Evolutionary conservation across 1,140 invertebrate species (phyloP).

Genomic region (Aphis craccivora): DNA sequence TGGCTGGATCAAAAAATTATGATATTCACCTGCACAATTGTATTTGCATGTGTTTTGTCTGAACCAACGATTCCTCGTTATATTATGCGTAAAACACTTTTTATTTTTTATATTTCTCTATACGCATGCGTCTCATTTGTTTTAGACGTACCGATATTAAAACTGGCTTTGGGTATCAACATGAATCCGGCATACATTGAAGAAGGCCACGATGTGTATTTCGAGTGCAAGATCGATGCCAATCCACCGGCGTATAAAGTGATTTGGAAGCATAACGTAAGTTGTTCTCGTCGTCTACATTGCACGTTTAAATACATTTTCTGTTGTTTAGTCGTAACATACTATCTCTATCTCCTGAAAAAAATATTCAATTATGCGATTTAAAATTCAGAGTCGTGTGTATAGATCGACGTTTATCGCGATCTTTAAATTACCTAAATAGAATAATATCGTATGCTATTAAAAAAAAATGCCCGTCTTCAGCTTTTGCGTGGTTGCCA

Average conservation of each 20-base stretch:
- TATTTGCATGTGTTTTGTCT: background rate
- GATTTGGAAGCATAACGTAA: constrained; percentile 91
- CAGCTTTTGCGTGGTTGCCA: background rate
- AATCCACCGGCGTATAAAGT: constrained; percentile 88
- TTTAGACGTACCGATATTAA: constrained; percentile 78
- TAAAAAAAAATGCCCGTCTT: background rate
- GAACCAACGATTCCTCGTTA: background rate
- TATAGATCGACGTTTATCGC: background rate
- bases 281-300: constrained; percentile 63
- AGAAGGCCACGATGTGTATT: constrained; percentile 89
- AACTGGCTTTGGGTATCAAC: constrained; percentile 79
- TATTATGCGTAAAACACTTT: background rate
- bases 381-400: background rate
- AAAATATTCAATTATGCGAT: background rate
- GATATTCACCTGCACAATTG: background rate
- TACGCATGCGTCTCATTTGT: constrained; percentile 59
- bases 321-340: background rate
- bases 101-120: background rate
- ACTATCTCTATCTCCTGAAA: background rate
- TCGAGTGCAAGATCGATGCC: constrained; percentile 85
- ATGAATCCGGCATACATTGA: constrained; percentile 87
- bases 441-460: background rate
- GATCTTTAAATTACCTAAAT: background rate
- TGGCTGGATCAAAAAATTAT: background rate
- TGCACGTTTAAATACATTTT: background rate